phyloP scores from a whole-genome alignment of 2,113 vertebrate genomes.

The Rutilus rutilus region DNA sequence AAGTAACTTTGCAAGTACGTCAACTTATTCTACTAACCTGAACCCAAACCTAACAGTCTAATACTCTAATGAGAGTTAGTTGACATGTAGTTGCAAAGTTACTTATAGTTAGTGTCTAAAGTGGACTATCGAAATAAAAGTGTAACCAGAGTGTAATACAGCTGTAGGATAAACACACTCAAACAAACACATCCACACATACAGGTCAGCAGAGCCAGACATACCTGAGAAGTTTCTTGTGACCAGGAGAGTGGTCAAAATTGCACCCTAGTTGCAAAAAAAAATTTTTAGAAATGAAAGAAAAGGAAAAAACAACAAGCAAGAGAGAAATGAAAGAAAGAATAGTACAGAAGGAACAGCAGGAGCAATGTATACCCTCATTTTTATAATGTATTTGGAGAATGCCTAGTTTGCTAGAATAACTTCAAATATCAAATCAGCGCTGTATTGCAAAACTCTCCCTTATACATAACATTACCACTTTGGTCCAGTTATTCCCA shows the following conservation, averaged over 20 bases:
- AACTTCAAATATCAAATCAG: background rate
- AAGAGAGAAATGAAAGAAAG: constrained; percentile 37
- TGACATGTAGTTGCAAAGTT: too few species aligned
- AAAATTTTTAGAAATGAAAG: constrained; percentile 48
- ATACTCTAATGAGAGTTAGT: too few species aligned
- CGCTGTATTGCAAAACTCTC: background rate
- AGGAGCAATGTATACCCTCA: constrained; percentile 3
- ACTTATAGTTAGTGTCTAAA: too few species aligned
- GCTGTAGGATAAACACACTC: background rate
- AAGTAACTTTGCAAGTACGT: too few species aligned
- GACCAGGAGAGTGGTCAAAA: constrained; percentile 98
- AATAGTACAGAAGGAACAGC: background rate
- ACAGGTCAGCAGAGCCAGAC: constrained; percentile 58
- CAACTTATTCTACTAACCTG: too few species aligned
- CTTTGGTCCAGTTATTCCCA: too few species aligned
- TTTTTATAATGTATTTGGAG: background rate
- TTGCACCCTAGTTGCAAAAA: constrained; percentile 86
- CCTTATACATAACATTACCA: background rate
- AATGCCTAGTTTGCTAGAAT: background rate
- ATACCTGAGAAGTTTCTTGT: constrained; percentile 99
- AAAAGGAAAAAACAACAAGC: constrained; percentile 33
- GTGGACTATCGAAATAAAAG: too few species aligned
- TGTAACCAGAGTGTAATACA: too few species aligned
- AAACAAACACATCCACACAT: background rate
- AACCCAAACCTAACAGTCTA: too few species aligned